Conservation (phyloP, 2,797 vertebrate species). For the Scyliorhinus canicula region DNA sequence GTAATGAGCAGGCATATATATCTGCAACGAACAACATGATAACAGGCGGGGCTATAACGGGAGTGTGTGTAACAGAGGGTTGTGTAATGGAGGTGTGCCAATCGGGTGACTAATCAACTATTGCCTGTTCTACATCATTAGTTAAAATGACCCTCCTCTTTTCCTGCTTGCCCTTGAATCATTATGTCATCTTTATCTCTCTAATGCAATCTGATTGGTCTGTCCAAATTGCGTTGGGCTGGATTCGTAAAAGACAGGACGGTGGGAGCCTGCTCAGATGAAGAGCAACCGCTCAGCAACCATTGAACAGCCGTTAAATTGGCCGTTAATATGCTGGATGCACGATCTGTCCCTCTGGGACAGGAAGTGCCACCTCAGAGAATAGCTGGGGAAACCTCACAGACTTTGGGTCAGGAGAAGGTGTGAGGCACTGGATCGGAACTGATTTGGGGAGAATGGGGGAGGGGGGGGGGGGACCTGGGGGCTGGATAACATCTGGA, state of each 20-base stretch:
- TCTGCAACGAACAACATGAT: no score
- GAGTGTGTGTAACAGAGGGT: not conserved
- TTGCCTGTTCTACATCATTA: not conserved
- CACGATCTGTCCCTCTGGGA: not conserved
- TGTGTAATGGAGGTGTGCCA: not conserved
- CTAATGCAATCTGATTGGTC: not conserved
- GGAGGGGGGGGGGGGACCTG: not conserved
- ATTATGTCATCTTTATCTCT: not conserved
- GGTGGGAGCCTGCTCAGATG: no score
- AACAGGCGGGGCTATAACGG: not conserved
- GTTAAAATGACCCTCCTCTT: not conserved
- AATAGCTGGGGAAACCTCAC: not conserved
- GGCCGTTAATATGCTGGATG: no score
- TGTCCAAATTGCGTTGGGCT: not conserved
- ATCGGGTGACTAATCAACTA: not conserved
- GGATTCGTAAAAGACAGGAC: not conserved
- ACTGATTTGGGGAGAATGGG: no score
- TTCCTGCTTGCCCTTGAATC: not conserved
- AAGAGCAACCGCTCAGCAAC: no score
- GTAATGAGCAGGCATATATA: not conserved
- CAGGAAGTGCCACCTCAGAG: not conserved
- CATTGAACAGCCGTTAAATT: no score
- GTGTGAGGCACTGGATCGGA: not conserved
- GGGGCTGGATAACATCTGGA: not conserved
- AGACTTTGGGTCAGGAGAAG: not conserved